A percentile compares a stretch with the other conserved stretches of the same genome.
These are phyloP conservation scores for Oscarella lobularis DNA, from an alignment of 37 sponge, comb jelly and placozoan genomes.

Conservation along the genomic window DNA sequence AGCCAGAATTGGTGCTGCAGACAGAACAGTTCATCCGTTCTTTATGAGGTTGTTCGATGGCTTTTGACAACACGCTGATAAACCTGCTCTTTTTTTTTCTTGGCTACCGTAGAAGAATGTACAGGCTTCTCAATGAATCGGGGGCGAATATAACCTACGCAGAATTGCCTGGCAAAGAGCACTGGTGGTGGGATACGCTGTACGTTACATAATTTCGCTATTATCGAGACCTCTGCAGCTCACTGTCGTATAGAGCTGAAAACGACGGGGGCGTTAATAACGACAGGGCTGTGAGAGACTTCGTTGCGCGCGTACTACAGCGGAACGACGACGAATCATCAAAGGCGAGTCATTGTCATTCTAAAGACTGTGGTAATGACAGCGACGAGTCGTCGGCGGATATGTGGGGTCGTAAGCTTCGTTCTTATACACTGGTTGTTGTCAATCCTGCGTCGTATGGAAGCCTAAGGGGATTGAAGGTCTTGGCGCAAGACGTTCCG, in stretches of 20 bases:
- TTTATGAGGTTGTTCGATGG: background rate
- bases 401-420: background rate
- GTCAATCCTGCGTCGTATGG: slow-evolving; percentile 1
- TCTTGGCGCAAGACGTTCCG: background rate
- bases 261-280: slow-evolving; percentile 2
- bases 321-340: too few species aligned
- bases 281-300: background rate
- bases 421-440: background rate
- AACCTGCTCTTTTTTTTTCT: background rate
- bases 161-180: slow-evolving; percentile 10
- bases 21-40: slow-evolving; percentile 8
- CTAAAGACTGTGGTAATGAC: background rate
- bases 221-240: too few species aligned
- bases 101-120: background rate
- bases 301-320: background rate
- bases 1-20: slow-evolving; percentile 3
- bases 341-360: too few species aligned
- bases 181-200: slow-evolving; percentile 9
- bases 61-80: background rate
- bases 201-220: too few species aligned
- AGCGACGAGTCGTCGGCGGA: background rate
- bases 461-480: background rate
- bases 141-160: background rate
- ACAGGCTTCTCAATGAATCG: background rate
- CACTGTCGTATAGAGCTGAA: background rate